These are phyloP conservation scores for Platycheirus albimanus DNA, from an alignment of 2,888 invertebrate species.

Conservation along the genomic window DNA sequence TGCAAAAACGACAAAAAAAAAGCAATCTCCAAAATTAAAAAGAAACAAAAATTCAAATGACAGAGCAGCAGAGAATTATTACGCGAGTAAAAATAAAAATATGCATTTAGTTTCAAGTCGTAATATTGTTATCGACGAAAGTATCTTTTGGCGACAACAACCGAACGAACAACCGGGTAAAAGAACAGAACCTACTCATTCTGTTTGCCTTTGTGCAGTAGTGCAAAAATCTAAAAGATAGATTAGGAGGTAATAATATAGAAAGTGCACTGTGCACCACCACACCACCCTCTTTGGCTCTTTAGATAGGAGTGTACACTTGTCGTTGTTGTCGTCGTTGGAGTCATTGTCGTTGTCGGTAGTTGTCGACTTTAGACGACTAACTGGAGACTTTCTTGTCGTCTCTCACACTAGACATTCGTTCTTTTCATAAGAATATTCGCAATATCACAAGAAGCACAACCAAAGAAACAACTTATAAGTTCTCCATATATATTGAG, in stretches of 20 bases:
- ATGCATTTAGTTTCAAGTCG: constrained; percentile 29
- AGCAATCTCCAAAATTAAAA: constrained; percentile 43
- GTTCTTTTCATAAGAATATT: constrained; percentile 7
- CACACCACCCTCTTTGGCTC: constrained; percentile 39
- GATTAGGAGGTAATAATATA: constrained; percentile 60
- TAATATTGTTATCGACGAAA: constrained; percentile 60
- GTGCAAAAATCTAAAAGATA: constrained; percentile 30
- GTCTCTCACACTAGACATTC: constrained; percentile 1
- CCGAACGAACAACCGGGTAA: too few relatives aligned
- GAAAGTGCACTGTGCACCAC: constrained; percentile 67
- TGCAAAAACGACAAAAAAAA: constrained; percentile 13
- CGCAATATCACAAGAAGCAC: constrained; percentile 51
- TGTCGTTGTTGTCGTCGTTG: constrained; percentile 45
- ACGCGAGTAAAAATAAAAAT: constrained; percentile 22
- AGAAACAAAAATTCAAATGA: constrained; percentile 2
- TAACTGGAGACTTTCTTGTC: constrained; percentile 56
- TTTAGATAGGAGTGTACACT: constrained; percentile 38
- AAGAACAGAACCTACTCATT: too few relatives aligned
- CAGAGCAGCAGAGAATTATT: background rate
- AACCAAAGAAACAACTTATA: constrained; percentile 64
- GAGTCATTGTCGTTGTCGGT: background rate
- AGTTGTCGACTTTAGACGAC: constrained; percentile 18
- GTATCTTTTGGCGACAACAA: constrained; percentile 38
- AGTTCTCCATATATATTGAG: constrained; percentile 63
- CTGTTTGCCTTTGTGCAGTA: constrained; percentile 23